These are phyloP conservation scores for Ahaetulla prasina DNA, from an alignment of 2,113 vertebrate genomes.

Conservation along the genomic window DNA sequence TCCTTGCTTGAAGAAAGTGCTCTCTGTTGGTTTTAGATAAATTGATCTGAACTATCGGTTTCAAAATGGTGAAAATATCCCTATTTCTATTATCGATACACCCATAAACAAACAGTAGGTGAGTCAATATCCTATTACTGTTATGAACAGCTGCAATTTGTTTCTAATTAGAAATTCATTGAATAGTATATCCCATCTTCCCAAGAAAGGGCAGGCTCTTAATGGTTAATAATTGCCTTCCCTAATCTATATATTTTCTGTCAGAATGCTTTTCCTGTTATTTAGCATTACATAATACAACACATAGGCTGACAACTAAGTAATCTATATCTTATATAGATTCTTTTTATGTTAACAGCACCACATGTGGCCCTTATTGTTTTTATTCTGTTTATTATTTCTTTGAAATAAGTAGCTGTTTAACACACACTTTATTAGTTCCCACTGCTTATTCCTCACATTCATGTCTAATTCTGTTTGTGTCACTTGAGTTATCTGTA, in stretches of 20 bases:
- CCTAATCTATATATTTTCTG: slow-evolving; percentile 32
- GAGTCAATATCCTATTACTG: slow-evolving; percentile 62
- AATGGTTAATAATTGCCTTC: slow-evolving; percentile 46
- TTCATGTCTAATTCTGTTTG: slow-evolving; percentile 51
- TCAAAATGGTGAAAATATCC: slow-evolving; percentile 29
- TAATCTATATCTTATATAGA: slow-evolving; percentile 6
- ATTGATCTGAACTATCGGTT: slow-evolving; percentile 20
- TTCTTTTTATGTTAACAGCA: slow-evolving; percentile 36
- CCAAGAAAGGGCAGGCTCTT: slow-evolving; percentile 27
- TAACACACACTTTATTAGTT: slow-evolving; percentile 52
- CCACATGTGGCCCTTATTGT: slow-evolving; percentile 25
- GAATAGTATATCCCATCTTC: slow-evolving; percentile 16
- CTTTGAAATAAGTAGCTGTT: slow-evolving; percentile 43
- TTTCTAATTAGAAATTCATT: slow-evolving; percentile 58
- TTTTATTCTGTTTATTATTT: slow-evolving; percentile 39
- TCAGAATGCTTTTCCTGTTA: slow-evolving; percentile 23
- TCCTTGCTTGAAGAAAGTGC: background rate
- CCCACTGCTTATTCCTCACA: slow-evolving; percentile 46
- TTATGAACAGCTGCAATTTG: slow-evolving; percentile 52
- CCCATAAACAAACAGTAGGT: slow-evolving; percentile 39
- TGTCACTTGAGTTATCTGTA: slow-evolving; percentile 52
- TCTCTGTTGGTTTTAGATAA: background rate
- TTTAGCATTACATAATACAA: background rate
- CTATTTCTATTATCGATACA: slow-evolving; percentile 43
- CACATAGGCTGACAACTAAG: slow-evolving; percentile 27